These are phyloP conservation scores for Teleogryllus occipitalis DNA, from an alignment of 1,140 invertebrate species.

Conservation along the genomic window DNA sequence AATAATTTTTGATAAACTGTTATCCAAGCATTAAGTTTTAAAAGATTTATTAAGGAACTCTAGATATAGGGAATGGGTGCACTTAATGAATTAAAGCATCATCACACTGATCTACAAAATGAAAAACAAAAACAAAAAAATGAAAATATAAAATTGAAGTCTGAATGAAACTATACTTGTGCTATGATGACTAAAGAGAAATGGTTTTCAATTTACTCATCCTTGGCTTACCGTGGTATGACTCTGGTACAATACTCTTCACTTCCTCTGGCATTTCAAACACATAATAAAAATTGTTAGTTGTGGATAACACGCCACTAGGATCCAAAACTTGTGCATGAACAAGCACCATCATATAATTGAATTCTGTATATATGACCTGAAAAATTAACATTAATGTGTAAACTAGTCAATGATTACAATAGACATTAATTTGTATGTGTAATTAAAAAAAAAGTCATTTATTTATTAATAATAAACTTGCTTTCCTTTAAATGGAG, in stretches of 20 bases:
- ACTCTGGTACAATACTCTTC: neutral
- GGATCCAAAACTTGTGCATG: neutral
- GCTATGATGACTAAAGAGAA: no score
- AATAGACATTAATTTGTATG: neutral
- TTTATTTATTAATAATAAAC: neutral
- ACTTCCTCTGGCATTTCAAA: neutral
- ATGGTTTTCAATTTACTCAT: neutral
- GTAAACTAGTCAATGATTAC: neutral
- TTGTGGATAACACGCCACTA: neutral
- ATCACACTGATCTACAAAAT: neutral
- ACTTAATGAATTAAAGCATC: neutral
- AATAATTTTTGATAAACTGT: no score
- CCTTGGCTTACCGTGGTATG: neutral
- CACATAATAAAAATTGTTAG: neutral
- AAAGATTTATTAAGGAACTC: no score
- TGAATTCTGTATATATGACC: neutral
- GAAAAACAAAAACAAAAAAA: neutral
- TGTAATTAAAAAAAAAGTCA: no score
- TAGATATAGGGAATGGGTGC: neutral
- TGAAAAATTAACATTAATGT: neutral
- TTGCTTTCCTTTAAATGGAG: neutral
- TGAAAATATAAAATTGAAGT: neutral
- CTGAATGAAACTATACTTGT: neutral
- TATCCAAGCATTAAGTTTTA: no score
- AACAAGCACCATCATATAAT: neutral